phyloP scores from a whole-genome alignment of 2,888 invertebrate species.

The Dolichopus griseipennis region DNA sequence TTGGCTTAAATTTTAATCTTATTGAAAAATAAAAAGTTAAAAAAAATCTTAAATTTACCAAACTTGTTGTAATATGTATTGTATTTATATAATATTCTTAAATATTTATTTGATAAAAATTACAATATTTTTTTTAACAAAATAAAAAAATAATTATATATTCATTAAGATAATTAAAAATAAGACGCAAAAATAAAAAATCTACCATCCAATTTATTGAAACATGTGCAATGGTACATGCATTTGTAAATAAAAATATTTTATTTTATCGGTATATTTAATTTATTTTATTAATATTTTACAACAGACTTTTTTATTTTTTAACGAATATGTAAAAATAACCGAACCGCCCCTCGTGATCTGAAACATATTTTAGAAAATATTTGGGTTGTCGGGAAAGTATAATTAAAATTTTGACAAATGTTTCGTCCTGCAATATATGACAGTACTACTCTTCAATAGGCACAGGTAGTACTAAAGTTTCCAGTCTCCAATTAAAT shows the following conservation, averaged over 20 bases:
- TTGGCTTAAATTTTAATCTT: conserved; percentile 41
- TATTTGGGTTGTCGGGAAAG: too few species aligned
- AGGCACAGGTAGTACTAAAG: too few species aligned
- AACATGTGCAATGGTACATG: not conserved
- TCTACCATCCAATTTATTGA: not conserved
- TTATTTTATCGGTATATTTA: not conserved
- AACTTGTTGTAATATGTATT: conserved; percentile 3
- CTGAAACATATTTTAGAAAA: too few species aligned
- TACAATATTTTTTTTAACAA: not conserved
- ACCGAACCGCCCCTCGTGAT: too few species aligned
- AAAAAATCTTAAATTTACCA: not conserved
- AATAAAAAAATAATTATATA: not conserved
- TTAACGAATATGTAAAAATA: too few species aligned
- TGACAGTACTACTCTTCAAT: too few species aligned
- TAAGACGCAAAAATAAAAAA: not conserved
- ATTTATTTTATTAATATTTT: not conserved
- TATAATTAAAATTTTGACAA: too few species aligned
- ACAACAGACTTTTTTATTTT: too few species aligned
- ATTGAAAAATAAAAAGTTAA: too few species aligned
- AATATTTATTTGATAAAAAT: not conserved
- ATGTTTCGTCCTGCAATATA: too few species aligned
- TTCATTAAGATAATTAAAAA: not conserved
- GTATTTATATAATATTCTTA: not conserved
- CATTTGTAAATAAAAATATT: not conserved
- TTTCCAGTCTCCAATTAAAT: too few species aligned